phyloP scores from a whole-genome alignment of 1,140 invertebrate genomes.

The Melanaphis sacchari region DNA sequence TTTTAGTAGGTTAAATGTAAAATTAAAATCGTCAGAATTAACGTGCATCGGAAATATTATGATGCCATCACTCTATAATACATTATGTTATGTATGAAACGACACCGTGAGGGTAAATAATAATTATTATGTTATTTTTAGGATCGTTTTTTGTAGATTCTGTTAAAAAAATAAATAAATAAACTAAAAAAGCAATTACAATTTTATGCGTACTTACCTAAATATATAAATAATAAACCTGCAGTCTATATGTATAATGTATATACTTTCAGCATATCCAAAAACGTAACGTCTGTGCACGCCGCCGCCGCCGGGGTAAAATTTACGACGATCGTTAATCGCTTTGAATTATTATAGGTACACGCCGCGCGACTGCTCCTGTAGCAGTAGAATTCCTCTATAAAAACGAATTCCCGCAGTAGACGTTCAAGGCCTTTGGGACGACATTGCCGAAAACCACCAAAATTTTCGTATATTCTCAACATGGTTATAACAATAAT shows the following conservation, averaged over 20 bases:
- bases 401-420: constrained; percentile 47
- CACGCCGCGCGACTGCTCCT: neutral
- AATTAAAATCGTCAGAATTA: neutral
- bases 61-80: neutral
- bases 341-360: constrained; percentile 21
- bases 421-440: constrained; percentile 47
- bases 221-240: neutral
- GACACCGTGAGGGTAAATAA: neutral
- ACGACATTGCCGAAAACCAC: neutral
- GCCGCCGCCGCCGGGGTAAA: neutral
- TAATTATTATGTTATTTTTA: neutral
- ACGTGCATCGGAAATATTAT: neutral
- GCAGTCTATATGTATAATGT: neutral
- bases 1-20: neutral
- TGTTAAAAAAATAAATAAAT: neutral
- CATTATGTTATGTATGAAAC: neutral
- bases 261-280: neutral
- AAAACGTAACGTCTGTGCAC: neutral
- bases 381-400: constrained; percentile 3
- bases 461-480: neutral
- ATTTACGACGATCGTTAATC: constrained; percentile 42
- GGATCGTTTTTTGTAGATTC: neutral
- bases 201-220: neutral
- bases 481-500: neutral
- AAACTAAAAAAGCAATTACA: neutral